phyloP scores from a whole-genome alignment of 2,888 invertebrate genomes.

The Cataglyphis livida region DNA sequence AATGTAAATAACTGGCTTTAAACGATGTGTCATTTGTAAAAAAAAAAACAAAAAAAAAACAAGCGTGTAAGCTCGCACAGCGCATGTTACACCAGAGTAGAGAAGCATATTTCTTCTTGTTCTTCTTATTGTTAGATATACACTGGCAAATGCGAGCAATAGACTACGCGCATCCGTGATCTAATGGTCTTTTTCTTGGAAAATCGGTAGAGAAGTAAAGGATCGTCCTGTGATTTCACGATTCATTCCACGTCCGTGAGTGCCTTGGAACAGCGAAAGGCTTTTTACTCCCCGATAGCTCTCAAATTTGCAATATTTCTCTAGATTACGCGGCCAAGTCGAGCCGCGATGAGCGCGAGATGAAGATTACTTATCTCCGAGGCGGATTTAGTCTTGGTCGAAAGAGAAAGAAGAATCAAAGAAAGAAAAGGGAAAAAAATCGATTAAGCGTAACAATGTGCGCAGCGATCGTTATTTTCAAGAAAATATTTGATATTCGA shows the following conservation, averaged over 20 bases:
- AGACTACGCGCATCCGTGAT: slow-evolving; percentile 49
- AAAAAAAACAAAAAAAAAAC: background rate
- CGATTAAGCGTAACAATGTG: slow-evolving; percentile 9
- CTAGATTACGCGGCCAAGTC: slow-evolving; percentile 46
- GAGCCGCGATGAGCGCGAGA: slow-evolving; percentile 37
- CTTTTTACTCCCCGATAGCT: slow-evolving; percentile 57
- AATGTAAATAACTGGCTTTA: slow-evolving; percentile 3
- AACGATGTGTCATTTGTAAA: background rate
- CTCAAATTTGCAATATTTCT: slow-evolving; percentile 63
- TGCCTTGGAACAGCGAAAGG: slow-evolving; percentile 62
- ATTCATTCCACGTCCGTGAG: slow-evolving; percentile 54
- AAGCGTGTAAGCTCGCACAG: background rate
- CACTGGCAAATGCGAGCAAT: slow-evolving; percentile 23
- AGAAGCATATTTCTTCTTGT: slow-evolving; percentile 36
- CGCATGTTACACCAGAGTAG: background rate
- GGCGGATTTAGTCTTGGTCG: slow-evolving; percentile 17
- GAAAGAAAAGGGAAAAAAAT: background rate
- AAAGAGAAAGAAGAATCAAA: background rate
- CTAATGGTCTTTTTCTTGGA: slow-evolving; percentile 60
- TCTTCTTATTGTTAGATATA: slow-evolving; percentile 20
- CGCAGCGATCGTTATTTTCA: slow-evolving; percentile 1
- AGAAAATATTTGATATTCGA: slow-evolving; percentile 43
- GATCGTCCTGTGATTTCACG: slow-evolving; percentile 58
- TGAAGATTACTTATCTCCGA: slow-evolving; percentile 47
- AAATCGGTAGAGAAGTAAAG: slow-evolving; percentile 53